Evolutionary conservation across 2,888 invertebrate genomes (phyloP).

Genomic region (Scrobipalpa costella): DNA sequence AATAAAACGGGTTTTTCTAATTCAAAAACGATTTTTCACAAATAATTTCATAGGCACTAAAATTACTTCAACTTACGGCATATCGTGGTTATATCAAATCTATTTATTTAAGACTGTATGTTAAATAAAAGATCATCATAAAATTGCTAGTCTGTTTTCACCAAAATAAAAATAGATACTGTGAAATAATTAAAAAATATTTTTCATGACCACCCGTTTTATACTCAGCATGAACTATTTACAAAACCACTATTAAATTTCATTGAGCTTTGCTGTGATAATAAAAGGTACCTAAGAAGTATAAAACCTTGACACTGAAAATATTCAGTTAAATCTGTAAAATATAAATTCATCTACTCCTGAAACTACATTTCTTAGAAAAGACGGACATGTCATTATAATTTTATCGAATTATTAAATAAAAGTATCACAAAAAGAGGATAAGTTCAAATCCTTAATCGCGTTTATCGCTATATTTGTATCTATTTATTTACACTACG

Average conservation of each 20-base stretch:
- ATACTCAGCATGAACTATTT: slow-evolving; percentile 15
- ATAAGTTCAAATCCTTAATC: slow-evolving; percentile 71
- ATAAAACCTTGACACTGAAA: not conserved
- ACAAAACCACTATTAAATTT: slow-evolving; percentile 3
- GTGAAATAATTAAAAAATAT: not conserved
- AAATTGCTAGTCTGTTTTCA: not conserved
- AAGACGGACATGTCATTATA: slow-evolving; percentile 1
- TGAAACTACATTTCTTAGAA: slow-evolving; percentile 11
- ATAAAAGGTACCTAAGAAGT: not conserved
- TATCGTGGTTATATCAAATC: too few relatives aligned
- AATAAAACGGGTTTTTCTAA: slow-evolving; percentile 43
- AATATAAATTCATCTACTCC: slow-evolving; percentile 17
- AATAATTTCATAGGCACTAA: not conserved
- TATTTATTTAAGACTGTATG: too few relatives aligned
- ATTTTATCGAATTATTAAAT: slow-evolving; percentile 14
- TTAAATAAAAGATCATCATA: not conserved
- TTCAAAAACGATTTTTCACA: not conserved
- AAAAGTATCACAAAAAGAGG: slow-evolving; percentile 37
- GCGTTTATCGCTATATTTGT: slow-evolving; percentile 58
- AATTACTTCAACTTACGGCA: not conserved
- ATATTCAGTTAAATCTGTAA: not conserved
- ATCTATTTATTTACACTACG: slow-evolving; percentile 60
- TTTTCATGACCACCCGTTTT: slow-evolving; percentile 10
- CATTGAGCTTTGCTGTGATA: slow-evolving; percentile 13
- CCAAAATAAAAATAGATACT: too few relatives aligned